Conservation (phyloP, 2,888 invertebrate genomes). For the Chloromyia formosa region DNA sequence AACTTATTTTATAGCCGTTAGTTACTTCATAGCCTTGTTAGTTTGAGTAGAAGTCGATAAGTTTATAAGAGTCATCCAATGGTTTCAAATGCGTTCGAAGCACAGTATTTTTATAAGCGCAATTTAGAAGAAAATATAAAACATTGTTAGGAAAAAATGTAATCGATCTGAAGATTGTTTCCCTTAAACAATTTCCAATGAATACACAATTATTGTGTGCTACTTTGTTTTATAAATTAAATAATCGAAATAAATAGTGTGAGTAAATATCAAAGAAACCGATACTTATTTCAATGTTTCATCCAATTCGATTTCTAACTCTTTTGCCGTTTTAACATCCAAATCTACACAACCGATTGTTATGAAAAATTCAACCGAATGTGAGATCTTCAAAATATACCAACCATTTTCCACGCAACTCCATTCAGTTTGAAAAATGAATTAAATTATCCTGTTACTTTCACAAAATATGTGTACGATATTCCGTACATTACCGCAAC, state of each 20-base stretch:
- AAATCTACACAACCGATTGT: too few species aligned
- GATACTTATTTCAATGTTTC: background rate
- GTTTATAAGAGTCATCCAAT: background rate
- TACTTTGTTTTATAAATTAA: background rate
- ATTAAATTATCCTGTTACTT: conserved; percentile 23
- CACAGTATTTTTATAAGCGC: conserved; percentile 36
- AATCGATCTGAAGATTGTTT: background rate
- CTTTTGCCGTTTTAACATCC: background rate
- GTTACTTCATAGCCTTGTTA: too few species aligned
- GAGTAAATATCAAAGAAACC: too few species aligned
- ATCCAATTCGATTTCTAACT: background rate
- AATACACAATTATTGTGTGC: background rate
- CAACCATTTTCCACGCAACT: too few species aligned
- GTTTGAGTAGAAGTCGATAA: too few species aligned
- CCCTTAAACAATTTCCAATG: background rate
- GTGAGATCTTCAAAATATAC: background rate
- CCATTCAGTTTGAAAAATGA: background rate
- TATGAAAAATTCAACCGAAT: background rate
- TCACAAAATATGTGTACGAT: conserved; percentile 5
- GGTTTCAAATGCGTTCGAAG: conserved; percentile 21
- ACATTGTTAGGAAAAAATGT: too few species aligned
- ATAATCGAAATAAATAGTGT: too few species aligned
- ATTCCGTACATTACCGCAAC: too few species aligned
- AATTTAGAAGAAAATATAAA: conserved; percentile 12
- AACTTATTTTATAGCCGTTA: too few species aligned